Percentiles rank a stretch among this genome's conserved stretches.
These are phyloP conservation scores for Hybognathus amarus DNA, from an alignment of 2,797 vertebrate genomes.

Conservation along the genomic window DNA sequence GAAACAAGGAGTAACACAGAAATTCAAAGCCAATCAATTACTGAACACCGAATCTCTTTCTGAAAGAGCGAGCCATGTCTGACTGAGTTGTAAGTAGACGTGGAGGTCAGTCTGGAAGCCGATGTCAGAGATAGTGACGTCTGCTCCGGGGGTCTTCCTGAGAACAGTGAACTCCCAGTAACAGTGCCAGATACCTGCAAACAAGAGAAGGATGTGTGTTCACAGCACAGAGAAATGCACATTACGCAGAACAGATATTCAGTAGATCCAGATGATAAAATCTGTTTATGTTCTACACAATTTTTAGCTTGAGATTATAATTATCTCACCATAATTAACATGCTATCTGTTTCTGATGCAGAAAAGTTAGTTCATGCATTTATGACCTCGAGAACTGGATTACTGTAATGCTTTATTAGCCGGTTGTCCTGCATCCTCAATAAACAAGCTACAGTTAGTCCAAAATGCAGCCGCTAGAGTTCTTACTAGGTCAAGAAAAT, in stretches of 20 bases:
- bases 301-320: neutral
- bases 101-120: slow-evolving; percentile 87
- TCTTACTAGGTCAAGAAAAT: too few species aligned
- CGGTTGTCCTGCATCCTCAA: too few species aligned
- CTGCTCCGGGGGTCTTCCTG: slow-evolving; percentile 74
- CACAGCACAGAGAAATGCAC: neutral
- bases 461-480: too few species aligned
- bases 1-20: neutral
- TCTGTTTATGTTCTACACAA: neutral
- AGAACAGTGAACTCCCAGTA: slow-evolving; percentile 78
- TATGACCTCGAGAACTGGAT: too few species aligned
- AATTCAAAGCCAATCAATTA: neutral
- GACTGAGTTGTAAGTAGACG: slow-evolving; percentile 85
- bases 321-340: too few species aligned
- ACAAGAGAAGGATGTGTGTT: neutral
- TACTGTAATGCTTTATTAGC: too few species aligned
- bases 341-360: too few species aligned
- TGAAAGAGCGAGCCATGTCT: slow-evolving; percentile 89
- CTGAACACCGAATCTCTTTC: slow-evolving; percentile 73
- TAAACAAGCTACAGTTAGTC: too few species aligned
- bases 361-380: too few species aligned
- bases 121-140: slow-evolving; percentile 80
- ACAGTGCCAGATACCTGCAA: slow-evolving; percentile 87
- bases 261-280: neutral
- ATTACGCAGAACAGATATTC: neutral